Evolutionary conservation across 2,113 vertebrate species (phyloP), one percentile per base, ranked within the genome.

Genomic region (Brachyistius frenatus): DNA sequence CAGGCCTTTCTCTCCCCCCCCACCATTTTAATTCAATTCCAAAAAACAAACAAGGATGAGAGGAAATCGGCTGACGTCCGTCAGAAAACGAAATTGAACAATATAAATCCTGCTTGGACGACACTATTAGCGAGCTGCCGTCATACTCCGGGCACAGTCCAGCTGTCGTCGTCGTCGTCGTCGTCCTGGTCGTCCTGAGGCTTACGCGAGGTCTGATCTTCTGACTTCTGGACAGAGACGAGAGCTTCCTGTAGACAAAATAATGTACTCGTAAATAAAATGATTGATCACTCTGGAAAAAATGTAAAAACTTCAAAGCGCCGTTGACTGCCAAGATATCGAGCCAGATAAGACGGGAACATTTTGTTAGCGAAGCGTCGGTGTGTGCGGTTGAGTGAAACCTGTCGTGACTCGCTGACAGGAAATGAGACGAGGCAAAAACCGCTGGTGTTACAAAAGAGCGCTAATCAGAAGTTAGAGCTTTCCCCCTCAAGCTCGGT

Each of bases 181-280:
- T 67, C 56, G 23, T n/a, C n/a, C n/a, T n/a, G n/a, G n/a, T n/a
- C 50, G 32, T 81, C 76, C 6, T 32, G 23, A 55, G 13, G 14
- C 5, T 6, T 8, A 77, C n/a, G 62, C 31, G 49, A 16, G 2
- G 47, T 50, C 2, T 30, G 58, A 7, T 76, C 81, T n/a, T 87
- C 84, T 0, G 55, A 65, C 74, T 84, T 86, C 66, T 55, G 62
- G n/a, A 58, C 35, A 73, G 62, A 78, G 53, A 0, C 23, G 10
- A 63, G 46, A n/a, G 31, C 62, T 58, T 75, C 79, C 91, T 93
- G 69, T 32, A 53, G 7, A 61, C 11, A 65, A 63, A 65, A 58
- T 4, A 64, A 57, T 23, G 23, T 1, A 23, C 23, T 23, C 23
- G 23, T 23, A 23, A 23, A 23, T 23, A 53, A 41, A 60, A 56